Percentiles rank a stretch among this genome's conserved stretches.
These are phyloP conservation scores for Meganola albula DNA, from an alignment of 2,888 invertebrate genomes.

Conservation along the genomic window DNA sequence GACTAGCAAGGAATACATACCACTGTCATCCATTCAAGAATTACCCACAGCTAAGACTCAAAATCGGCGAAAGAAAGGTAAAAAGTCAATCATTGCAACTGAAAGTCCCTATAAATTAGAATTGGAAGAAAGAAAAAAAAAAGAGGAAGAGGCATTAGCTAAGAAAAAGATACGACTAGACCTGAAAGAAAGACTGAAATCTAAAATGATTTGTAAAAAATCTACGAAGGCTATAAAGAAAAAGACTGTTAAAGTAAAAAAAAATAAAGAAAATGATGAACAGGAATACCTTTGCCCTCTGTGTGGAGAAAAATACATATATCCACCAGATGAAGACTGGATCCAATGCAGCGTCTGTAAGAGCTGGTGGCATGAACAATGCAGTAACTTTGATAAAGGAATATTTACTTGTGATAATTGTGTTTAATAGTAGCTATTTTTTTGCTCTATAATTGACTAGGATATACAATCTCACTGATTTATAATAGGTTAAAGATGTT, in stretches of 20 bases:
- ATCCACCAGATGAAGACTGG: constrained; percentile 16
- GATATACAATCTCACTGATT: too few species aligned
- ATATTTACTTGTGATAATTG: too few species aligned
- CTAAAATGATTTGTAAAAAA: constrained; percentile 4
- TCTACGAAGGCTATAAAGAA: not conserved
- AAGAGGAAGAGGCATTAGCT: constrained; percentile 7
- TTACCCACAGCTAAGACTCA: constrained; percentile 16
- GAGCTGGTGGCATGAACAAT: too few species aligned
- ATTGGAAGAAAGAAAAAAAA: constrained; percentile 5
- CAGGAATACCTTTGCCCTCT: not conserved
- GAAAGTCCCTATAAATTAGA: constrained; percentile 14
- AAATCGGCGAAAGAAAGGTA: constrained; percentile 11
- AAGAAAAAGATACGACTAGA: constrained; percentile 9
- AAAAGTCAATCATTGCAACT: constrained; percentile 14
- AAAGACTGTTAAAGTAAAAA: not conserved
- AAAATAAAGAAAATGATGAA: not conserved
- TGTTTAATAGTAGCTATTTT: too few species aligned
- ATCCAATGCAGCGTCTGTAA: constrained; percentile 13
- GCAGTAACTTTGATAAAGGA: too few species aligned
- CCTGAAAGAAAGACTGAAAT: constrained; percentile 10
- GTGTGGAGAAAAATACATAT: constrained; percentile 3
- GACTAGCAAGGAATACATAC: constrained; percentile 11
- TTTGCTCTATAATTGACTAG: too few species aligned
- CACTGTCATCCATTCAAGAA: constrained; percentile 13
- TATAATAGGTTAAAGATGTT: too few species aligned